Conservation (phyloP, 1,140 invertebrate species). For the Drosophila carrolli region DNA sequence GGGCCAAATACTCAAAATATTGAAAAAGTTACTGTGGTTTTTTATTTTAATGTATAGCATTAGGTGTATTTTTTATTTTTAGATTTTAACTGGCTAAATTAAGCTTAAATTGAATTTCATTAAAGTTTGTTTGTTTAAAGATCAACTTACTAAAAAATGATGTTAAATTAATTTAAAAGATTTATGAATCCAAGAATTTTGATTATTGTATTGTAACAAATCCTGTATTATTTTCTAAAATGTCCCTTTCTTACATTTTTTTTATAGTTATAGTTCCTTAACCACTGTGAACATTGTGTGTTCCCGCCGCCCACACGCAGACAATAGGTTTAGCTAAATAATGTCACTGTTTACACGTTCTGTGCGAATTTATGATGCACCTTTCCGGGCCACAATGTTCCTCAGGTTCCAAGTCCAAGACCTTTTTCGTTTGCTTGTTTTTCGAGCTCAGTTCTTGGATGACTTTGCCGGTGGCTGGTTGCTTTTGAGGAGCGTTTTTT, state of each 20-base stretch:
- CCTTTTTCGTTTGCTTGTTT: background rate
- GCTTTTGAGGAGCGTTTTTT: background rate
- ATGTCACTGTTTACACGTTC: slow-evolving; percentile 69
- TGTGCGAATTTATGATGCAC: slow-evolving; percentile 49
- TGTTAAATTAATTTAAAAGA: too few species aligned
- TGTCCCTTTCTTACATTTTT: background rate
- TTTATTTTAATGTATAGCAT: too few species aligned
- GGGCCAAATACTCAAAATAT: background rate
- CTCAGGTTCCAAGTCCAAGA: background rate
- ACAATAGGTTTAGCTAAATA: slow-evolving; percentile 64
- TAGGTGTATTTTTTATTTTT: too few species aligned
- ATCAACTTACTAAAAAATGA: too few species aligned
- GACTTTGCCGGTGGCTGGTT: slow-evolving; percentile 31
- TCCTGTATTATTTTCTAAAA: too few species aligned
- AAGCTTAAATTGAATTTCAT: too few species aligned
- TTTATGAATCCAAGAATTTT: too few species aligned
- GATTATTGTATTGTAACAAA: too few species aligned
- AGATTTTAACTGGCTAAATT: too few species aligned
- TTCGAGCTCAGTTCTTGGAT: slow-evolving; percentile 37
- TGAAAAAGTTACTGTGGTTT: background rate
- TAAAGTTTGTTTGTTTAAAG: too few species aligned
- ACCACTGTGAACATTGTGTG: slow-evolving; percentile 23
- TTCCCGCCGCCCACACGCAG: slow-evolving; percentile 7
- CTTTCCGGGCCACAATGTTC: slow-evolving; percentile 4
- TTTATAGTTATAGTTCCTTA: background rate